Base-by-base conservation (phyloP, 2,888 invertebrate genomes). In the Caenorhabditis afra region DNA sequence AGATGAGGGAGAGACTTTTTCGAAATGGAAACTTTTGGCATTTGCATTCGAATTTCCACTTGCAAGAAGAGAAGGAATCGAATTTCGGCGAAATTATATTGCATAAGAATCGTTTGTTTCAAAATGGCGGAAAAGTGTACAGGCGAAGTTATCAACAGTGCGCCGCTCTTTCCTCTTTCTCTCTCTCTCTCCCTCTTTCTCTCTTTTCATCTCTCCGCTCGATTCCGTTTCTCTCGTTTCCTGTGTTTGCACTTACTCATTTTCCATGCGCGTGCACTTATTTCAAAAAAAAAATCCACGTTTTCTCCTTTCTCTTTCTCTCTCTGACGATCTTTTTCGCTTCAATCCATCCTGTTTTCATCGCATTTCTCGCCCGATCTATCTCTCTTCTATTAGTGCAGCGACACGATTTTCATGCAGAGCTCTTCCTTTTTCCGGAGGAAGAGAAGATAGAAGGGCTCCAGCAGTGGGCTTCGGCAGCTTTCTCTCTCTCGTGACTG, bases 161-260 rank as follows among this genome's bases (percentile, higher is more conserved):
- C 61, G 55, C 61, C 45, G 29, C 22, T 3, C 49, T 50, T 35
- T 41, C 23, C 49, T 35, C 52, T 68, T 39, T 52, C 16, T 23
- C 44, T 50, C 20, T 49, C 47, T 50, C 18, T 20, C 47, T 12
- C 53, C 50, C 49, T 37, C 37, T 53, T 39, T 45, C 29, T 44
- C 29, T 29, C 49, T 64, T 47, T 55, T 16, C 39, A 3, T 5
- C 7, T 29, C 29, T 29, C 29, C 29, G 29, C 20, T 41, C 47
- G 39, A 11, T 22, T 37, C 18, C 53, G 57, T 39, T 37, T 35
- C 29, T 49, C 29, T 29, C 49, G 57, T 47, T 55, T 16, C 39
- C 50, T 50, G 39, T 73, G 58, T 73, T 73, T 73, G 73, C 73
- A 73, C 58, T 73, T 73, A 73, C 73, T 73, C 64, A 64, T 64